Conservation (phyloP, 1,140 invertebrate species). For the Heliconius congener region DNA sequence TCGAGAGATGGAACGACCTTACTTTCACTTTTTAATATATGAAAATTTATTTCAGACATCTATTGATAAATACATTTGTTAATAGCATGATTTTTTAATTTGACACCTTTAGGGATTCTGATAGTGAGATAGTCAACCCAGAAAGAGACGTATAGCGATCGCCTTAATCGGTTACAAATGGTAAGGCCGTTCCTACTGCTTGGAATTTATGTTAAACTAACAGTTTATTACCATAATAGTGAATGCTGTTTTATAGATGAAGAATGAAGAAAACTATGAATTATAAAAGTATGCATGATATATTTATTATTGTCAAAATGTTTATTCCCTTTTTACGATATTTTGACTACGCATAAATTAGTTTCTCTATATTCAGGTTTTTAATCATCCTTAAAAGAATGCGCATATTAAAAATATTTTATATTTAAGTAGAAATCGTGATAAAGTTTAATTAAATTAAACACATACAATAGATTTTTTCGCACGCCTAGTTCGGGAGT, state of each 20-base stretch:
- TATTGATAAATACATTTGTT: neutral
- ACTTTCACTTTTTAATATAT: slow-evolving; percentile 1
- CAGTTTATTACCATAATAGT: slow-evolving; percentile 41
- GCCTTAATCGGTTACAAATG: slow-evolving; percentile 36
- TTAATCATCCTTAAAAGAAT: neutral
- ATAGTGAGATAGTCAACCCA: slow-evolving; percentile 30
- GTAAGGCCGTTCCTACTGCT: slow-evolving; percentile 36
- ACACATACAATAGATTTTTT: slow-evolving; percentile 10
- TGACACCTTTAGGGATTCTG: slow-evolving; percentile 17
- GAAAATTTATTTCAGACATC: neutral
- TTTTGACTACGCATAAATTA: neutral
- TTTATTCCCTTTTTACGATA: neutral
- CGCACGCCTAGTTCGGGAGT: slow-evolving; percentile 24
- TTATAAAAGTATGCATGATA: neutral
- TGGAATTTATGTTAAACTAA: slow-evolving; percentile 39
- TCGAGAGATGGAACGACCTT: neutral
- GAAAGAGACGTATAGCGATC: slow-evolving; percentile 35
- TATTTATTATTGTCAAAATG: neutral
- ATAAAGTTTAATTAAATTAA: neutral
- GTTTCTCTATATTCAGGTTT: neutral
- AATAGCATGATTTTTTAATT: neutral
- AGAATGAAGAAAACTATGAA: slow-evolving; percentile 15
- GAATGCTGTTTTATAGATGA: slow-evolving; percentile 33
- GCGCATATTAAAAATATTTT: neutral
- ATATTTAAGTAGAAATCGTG: neutral